These are phyloP conservation scores for Heterohyrax brucei DNA, from an alignment of 2,797 vertebrate species.

Conservation along the genomic window DNA sequence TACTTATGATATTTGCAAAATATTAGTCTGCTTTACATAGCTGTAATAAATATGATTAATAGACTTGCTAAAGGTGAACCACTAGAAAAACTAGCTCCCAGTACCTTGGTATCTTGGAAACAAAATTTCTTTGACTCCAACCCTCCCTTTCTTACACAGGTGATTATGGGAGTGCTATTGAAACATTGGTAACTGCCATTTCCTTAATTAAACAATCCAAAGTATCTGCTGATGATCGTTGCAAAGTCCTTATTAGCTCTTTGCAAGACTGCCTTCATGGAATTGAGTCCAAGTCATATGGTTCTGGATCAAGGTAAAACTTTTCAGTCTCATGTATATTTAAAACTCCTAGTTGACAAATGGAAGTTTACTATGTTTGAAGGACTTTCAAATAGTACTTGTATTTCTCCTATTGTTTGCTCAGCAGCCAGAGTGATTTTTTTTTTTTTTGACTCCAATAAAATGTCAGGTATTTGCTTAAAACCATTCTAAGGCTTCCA, in stretches of 20 bases:
- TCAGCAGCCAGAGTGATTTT: not conserved
- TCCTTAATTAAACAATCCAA: slow-evolving; percentile 99
- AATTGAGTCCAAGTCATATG: slow-evolving; percentile 99
- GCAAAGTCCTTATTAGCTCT: slow-evolving; percentile 99
- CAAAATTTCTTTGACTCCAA: slow-evolving; percentile 56
- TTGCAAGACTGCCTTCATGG: slow-evolving; percentile 99
- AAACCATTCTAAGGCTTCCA: not conserved
- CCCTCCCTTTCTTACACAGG: slow-evolving; percentile 89
- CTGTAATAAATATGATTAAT: not conserved
- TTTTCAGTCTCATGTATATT: slow-evolving; percentile 88
- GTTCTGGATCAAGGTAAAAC: slow-evolving; percentile 97
- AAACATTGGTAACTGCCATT: slow-evolving; percentile 99
- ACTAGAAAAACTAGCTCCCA: not conserved
- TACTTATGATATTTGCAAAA: slow-evolving; percentile 64
- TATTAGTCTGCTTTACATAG: not conserved
- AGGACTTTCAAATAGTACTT: slow-evolving; percentile 48
- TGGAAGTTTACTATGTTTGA: not conserved
- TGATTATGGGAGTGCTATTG: slow-evolving; percentile 99
- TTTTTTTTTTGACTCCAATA: not conserved
- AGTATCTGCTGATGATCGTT: slow-evolving; percentile 99
- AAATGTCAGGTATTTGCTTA: slow-evolving; percentile 53
- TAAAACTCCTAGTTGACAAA: slow-evolving; percentile 53
- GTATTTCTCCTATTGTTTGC: slow-evolving; percentile 55
- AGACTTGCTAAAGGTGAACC: slow-evolving; percentile 35
- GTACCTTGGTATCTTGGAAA: slow-evolving; percentile 61